Percentiles rank a stretch among this genome's conserved stretches.
Conservation (phyloP, 2,888 invertebrate genomes). For the Zygothrica quintamaculata region DNA sequence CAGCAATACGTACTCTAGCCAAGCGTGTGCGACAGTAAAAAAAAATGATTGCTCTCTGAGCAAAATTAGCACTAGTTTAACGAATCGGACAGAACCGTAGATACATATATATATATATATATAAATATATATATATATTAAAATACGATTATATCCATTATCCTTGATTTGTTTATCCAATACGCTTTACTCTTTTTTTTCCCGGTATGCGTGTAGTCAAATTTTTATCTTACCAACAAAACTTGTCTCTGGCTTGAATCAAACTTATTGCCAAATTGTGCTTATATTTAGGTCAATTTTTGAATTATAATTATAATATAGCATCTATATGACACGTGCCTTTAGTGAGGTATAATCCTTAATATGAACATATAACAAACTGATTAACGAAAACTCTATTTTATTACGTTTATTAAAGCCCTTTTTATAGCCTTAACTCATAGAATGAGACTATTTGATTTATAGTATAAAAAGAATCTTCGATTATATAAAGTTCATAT, state of each 20-base stretch:
- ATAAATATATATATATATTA: constrained; percentile 10
- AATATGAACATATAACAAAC: too few species aligned
- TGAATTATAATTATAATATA: constrained; percentile 1
- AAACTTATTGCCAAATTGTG: constrained; percentile 4
- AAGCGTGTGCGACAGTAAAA: too few species aligned
- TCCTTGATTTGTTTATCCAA: constrained; percentile 41
- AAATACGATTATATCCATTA: not conserved
- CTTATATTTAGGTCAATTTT: constrained; percentile 7
- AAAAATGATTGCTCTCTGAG: constrained; percentile 59
- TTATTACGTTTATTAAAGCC: too few species aligned
- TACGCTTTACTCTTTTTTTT: constrained; percentile 43
- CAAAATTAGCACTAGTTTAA: constrained; percentile 42
- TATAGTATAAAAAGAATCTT: too few species aligned
- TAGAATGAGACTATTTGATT: too few species aligned
- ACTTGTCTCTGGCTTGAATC: constrained; percentile 22
- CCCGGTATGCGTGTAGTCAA: constrained; percentile 50
- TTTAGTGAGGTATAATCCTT: too few species aligned
- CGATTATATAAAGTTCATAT: too few species aligned
- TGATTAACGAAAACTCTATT: too few species aligned
- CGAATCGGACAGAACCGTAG: constrained; percentile 49
- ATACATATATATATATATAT: constrained; percentile 22
- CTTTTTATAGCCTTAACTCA: too few species aligned
- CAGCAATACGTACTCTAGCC: too few species aligned
- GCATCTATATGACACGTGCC: constrained; percentile 3
- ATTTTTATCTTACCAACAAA: constrained; percentile 26